Conservation (phyloP, 2,888 invertebrate species). For the Drosophila nigritarsus region DNA sequence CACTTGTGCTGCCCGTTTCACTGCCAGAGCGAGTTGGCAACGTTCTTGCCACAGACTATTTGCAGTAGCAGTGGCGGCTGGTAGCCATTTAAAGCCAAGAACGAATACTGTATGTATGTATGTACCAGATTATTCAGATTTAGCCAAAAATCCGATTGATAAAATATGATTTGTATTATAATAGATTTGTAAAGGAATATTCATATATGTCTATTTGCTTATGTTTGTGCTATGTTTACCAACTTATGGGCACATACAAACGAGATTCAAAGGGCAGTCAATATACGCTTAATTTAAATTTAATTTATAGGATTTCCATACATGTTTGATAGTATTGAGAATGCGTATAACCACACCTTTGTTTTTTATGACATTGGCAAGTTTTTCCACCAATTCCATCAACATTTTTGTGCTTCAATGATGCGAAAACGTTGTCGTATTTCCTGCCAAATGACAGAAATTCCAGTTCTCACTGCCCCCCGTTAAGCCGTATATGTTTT, state of each 20-base stretch:
- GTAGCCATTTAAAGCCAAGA: not conserved
- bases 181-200: not conserved
- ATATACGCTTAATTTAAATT: not conserved
- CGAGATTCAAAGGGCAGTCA: not conserved
- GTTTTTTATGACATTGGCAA: conserved; percentile 16
- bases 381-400: conserved; percentile 7
- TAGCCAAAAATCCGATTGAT: not conserved
- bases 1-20: not conserved
- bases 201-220: not conserved
- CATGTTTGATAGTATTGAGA: conserved; percentile 22
- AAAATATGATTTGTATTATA: not conserved
- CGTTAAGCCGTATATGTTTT: not conserved
- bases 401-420: conserved; percentile 51
- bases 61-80: not conserved
- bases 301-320: not conserved
- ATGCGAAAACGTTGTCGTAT: conserved; percentile 65
- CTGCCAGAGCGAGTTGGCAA: not conserved
- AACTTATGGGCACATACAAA: not conserved
- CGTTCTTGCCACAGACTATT: not conserved
- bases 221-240: not conserved
- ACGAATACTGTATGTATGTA: not conserved
- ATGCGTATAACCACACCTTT: conserved; percentile 50
- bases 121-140: not conserved
- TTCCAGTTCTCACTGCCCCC: not conserved
- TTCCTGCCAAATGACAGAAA: conserved; percentile 45